Evolutionary conservation across 2,113 vertebrate genomes (phyloP), one percentile per base, ranked within the genome.

Genomic region (Corythoichthys intestinalis): DNA sequence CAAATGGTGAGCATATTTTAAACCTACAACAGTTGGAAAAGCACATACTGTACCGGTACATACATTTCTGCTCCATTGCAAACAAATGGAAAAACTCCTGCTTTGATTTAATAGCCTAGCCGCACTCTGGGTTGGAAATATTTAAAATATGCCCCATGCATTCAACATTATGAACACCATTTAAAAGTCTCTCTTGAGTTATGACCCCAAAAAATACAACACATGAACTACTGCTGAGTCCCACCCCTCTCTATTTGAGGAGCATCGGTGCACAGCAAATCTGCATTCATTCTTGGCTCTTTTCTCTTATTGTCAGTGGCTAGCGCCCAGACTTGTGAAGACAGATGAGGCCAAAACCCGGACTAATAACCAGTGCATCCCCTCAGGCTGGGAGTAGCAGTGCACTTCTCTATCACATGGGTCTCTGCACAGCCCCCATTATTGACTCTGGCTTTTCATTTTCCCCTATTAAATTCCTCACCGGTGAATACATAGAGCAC

Each of bases 371-470:
- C 78, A 85, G 78, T 77, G 83, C 69, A 76, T 80, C 79, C 80
- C 87, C 78, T 60, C 58, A 71, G 83, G 80, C 77, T 74, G 56
- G 74, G 66, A 75, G 75, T 70, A 76, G 72, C 69, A 58, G 74
- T 65, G 13, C 72, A 53, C 82, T 86, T 69, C 76, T 87, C 78
- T 80, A 77, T 89, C 84, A 85, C 80, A 77, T 65, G 78, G 79
- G 70, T 80, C 70, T 76, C 80, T 65, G 68, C 73, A 71, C 82
- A 82, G 75, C 82, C 79, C 80, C 77, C 64, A 75, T 28, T 79
- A 79, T 86, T 85, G 85, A 84, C 77, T 86, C 69, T 70, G 79
- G 70, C 81, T 71, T 89, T 90, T 85, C 77, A 86, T 88, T 86
- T 86, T 82, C 69, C 78, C 78, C 52, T 71, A 79, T 87, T 81